Evolutionary conservation across 2,888 invertebrate species (phyloP).

Genomic region (Trichogramma evanescens): DNA sequence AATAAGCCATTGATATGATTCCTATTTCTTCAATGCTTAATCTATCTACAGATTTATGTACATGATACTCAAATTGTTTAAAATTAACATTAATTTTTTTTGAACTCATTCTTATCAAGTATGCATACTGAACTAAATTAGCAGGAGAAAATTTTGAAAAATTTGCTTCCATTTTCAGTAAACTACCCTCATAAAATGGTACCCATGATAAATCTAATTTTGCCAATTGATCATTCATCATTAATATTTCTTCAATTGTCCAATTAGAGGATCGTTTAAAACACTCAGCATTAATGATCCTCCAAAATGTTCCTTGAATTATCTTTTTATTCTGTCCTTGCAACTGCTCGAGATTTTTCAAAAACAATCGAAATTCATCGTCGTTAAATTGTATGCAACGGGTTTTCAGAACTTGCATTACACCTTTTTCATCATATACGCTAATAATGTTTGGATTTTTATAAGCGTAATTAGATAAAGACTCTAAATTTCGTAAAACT

Average conservation of each 20-base stretch:
- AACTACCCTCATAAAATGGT: neutral
- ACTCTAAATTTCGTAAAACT: conserved; percentile 17
- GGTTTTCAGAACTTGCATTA: conserved; percentile 9
- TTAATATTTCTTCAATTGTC: conserved; percentile 13
- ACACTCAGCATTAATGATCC: conserved; percentile 34
- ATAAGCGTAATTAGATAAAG: conserved; percentile 6
- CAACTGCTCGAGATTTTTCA: conserved; percentile 12
- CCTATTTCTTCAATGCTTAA: conserved; percentile 17
- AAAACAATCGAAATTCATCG: conserved; percentile 2
- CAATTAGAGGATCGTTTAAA: neutral
- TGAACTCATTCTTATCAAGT: no score
- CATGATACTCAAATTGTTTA: conserved; percentile 17
- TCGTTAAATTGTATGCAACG: conserved; percentile 3
- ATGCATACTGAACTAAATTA: no score
- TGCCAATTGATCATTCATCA: conserved; percentile 16
- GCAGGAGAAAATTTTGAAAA: no score
- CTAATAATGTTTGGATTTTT: neutral
- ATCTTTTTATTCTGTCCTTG: conserved; percentile 45
- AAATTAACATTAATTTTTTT: no score
- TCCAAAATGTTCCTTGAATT: neutral
- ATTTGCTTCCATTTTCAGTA: no score
- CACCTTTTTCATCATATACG: neutral
- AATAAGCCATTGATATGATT: conserved; percentile 7
- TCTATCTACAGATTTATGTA: conserved; percentile 9
- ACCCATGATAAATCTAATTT: conserved; percentile 51